Evolutionary conservation across 2,113 vertebrate genomes (phyloP).

Genomic region (Cyphomyrus discorhynchus): DNA sequence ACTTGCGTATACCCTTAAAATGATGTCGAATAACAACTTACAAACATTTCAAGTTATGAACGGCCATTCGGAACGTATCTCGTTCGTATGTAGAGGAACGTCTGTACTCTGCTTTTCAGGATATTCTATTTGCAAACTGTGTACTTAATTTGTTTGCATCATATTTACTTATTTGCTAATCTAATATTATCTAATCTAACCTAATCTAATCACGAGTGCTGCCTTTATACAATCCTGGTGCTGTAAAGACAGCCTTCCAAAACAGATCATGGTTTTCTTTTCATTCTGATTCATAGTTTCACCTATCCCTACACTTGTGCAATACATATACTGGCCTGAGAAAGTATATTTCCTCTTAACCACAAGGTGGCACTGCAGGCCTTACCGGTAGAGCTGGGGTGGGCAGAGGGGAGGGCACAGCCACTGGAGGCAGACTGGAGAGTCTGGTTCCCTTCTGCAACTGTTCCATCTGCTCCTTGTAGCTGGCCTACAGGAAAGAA

Average conservation of each 20-base stretch:
- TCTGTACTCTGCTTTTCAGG: background rate
- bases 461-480: constrained; percentile 60
- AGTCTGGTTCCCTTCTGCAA: constrained; percentile 52
- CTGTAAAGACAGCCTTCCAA: background rate
- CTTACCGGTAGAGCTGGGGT: constrained; percentile 50
- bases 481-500: constrained; percentile 55
- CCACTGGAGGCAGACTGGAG: constrained; percentile 40
- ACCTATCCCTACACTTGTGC: background rate
- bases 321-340: background rate
- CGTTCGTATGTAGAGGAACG: too few species aligned
- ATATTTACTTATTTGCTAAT: background rate
- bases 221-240: background rate
- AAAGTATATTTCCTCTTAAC: background rate
- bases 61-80: too few species aligned
- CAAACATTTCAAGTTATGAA: too few species aligned
- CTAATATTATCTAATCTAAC: background rate
- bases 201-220: background rate
- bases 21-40: too few species aligned
- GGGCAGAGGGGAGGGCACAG: constrained; percentile 29
- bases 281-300: background rate
- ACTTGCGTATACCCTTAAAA: too few species aligned
- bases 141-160: background rate
- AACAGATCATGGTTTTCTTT: background rate
- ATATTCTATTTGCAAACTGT: background rate
- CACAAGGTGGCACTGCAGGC: constrained; percentile 16